A percentile compares a stretch with the other conserved stretches of the same genome.
Evolutionary conservation across 2,888 invertebrate genomes (phyloP).

Genomic region (Mamestra brassicae): DNA sequence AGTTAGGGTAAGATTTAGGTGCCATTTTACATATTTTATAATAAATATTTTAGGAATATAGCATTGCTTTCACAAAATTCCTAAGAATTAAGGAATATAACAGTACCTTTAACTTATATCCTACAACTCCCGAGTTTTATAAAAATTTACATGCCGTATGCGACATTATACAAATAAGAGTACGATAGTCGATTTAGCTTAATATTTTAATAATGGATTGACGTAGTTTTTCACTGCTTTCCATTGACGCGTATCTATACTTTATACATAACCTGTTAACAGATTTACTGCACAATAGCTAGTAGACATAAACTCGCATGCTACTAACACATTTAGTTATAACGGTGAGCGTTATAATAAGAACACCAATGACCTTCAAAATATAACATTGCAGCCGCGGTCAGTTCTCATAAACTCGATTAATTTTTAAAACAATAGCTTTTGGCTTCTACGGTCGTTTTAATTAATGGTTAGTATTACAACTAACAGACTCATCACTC

Average conservation of each 20-base stretch:
- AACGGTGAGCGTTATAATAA: conserved; percentile 55
- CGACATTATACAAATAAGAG: no score
- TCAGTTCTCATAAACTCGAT: conserved; percentile 46
- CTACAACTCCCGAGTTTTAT: neutral
- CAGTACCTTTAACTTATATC: no score
- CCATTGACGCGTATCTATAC: neutral
- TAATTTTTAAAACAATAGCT: conserved; percentile 36
- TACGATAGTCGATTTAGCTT: no score
- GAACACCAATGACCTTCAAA: conserved; percentile 67
- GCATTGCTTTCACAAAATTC: neutral
- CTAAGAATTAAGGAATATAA: neutral
- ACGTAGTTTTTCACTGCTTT: neutral
- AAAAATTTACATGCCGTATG: no score
- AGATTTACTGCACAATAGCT: conserved; percentile 35
- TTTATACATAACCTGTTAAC: conserved; percentile 19
- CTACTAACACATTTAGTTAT: conserved; percentile 60
- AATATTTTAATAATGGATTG: neutral
- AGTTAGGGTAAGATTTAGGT: neutral
- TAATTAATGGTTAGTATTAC: conserved; percentile 34
- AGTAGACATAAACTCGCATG: conserved; percentile 58
- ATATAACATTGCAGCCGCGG: conserved; percentile 58
- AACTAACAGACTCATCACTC: conserved; percentile 14
- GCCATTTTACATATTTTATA: conserved; percentile 6
- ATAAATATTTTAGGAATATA: neutral
- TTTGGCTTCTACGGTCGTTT: conserved; percentile 2